Conservation (phyloP, 1,140 invertebrate species). For the Oedothorax gibbosus region DNA sequence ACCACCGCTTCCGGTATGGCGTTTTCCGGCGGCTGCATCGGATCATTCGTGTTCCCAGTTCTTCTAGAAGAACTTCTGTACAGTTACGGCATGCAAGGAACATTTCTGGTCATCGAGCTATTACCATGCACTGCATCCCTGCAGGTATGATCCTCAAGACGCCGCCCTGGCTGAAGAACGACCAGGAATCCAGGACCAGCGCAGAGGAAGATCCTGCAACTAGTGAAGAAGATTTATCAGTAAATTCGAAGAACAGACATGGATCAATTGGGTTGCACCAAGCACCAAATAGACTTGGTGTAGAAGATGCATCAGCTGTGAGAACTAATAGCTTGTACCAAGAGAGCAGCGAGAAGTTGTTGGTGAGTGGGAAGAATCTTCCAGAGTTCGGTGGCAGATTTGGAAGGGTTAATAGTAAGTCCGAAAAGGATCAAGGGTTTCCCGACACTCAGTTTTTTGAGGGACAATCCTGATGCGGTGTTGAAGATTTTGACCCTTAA, state of each 20-base stretch:
- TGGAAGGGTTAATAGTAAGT: background rate
- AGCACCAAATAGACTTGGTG: background rate
- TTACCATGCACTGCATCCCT: constrained; percentile 77
- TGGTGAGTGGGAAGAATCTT: background rate
- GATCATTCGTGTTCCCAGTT: constrained; percentile 67
- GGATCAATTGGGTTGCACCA: background rate
- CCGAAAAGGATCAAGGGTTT: background rate
- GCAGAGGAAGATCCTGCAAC: background rate
- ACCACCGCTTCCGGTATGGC: constrained; percentile 63
- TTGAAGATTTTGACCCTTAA: background rate
- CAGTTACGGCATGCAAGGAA: constrained; percentile 63
- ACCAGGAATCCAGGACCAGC: background rate
- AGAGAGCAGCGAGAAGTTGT: background rate
- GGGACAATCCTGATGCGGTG: background rate
- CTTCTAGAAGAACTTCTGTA: constrained; percentile 63
- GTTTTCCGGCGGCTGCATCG: constrained; percentile 67
- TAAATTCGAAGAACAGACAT: background rate
- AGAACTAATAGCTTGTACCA: background rate
- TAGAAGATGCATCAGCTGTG: background rate
- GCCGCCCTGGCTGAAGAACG: constrained; percentile 41
- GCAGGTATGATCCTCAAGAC: constrained; percentile 75
- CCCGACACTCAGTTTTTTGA: constrained; percentile 13
- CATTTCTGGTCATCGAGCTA: constrained; percentile 79
- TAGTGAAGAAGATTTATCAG: background rate
- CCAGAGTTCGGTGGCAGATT: background rate